Evolutionary conservation across 1,140 invertebrate genomes (phyloP).

Genomic region (Philaenus spumarius): DNA sequence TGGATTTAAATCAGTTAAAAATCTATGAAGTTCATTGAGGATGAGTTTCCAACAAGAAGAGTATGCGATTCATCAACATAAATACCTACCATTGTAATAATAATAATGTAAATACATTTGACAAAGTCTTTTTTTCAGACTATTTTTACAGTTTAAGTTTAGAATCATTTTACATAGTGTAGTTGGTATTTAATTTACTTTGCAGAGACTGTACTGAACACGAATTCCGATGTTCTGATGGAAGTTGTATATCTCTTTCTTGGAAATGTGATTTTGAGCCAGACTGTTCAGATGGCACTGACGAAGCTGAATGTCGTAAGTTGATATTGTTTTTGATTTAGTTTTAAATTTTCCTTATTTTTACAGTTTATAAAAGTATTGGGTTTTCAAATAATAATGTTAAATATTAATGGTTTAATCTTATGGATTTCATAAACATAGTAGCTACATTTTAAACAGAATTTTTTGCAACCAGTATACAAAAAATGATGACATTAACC

Average conservation of each 20-base stretch:
- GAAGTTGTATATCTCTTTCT: conserved; percentile 54
- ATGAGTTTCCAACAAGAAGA: too few species aligned
- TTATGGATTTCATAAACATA: background rate
- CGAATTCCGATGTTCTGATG: conserved; percentile 48
- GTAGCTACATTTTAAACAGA: background rate
- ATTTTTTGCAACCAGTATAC: background rate
- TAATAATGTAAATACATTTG: too few species aligned
- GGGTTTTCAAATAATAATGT: background rate
- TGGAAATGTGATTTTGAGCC: conserved; percentile 52
- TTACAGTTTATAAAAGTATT: background rate
- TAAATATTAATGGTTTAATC: background rate
- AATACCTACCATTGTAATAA: too few species aligned
- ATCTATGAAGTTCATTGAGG: too few species aligned
- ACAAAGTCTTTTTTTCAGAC: too few species aligned
- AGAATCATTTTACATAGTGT: too few species aligned
- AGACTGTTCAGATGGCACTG: conserved; percentile 54
- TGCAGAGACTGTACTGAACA: conserved; percentile 48
- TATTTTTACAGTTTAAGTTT: too few species aligned
- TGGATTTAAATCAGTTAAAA: too few species aligned
- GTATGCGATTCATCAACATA: too few species aligned
- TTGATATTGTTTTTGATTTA: conserved; percentile 4
- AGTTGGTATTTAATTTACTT: background rate
- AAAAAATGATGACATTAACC: too few species aligned
- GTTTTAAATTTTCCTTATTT: background rate
- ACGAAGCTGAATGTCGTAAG: conserved; percentile 51